Base-by-base conservation (phyloP, 1,140 invertebrate genomes). In the Rhopalosiphum maidis region DNA sequence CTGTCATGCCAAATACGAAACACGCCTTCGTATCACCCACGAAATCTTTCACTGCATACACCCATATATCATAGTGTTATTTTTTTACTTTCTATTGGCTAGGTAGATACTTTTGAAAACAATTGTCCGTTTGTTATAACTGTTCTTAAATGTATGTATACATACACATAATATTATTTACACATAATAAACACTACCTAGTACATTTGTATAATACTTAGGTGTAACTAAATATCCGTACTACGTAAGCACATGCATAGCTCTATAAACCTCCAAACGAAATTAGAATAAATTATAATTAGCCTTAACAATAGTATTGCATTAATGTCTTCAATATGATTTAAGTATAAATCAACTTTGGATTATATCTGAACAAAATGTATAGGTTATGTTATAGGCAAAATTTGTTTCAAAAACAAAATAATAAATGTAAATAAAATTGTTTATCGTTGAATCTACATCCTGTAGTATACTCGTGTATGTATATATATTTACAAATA, bases 1-100 rank as follows among this genome's bases (percentile, higher is more conserved):
- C 77, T 82, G 60, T 91, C 90, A 91, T 92, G 91, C 91, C 91
- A 51, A 92, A 92, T 92, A 92, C 35, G 91, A 92, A 91, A 82
- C 90, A 92, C 91, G 91, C 91, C 91, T 92, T 92, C 91, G 46
- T 68, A 92, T 92, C 46, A 48, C 91, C 91, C 91, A 92, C 37
- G 46, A 92, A 37, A 92, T 92, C 91, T 92, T 92, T 92, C 90
- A n/a, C 90, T 92, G 5, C n/a, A 37, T 46, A 51, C 85, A 41
- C 41, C 22, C 43, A 82, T 83, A 91, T n/a, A 77, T 91, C 68
- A 37, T 86, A 35, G 15, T 35, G 91, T 85, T 51, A 51, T 48
- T 35, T 51, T 91, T 83, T 91, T 46, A 30, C 91, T 92, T 92
- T 92, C 91, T 92, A 92, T 91, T 83, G 43, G 41, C 90, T 46